phyloP scores from a whole-genome alignment of 2,113 vertebrate genomes.

The Gopherus flavomarginatus region DNA sequence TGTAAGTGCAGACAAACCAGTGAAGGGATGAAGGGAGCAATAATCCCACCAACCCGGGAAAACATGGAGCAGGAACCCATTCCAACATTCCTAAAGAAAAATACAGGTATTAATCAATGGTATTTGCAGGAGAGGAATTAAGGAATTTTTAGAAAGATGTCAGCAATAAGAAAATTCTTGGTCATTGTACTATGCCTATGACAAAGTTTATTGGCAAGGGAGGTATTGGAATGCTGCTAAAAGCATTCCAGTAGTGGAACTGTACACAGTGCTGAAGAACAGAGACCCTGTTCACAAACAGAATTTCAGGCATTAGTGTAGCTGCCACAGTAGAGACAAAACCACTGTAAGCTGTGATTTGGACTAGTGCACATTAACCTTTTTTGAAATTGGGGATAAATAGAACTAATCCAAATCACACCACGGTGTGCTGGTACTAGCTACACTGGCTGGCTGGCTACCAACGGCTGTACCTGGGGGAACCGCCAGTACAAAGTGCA shows the following conservation, averaged over 20 bases:
- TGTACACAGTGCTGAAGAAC: neutral
- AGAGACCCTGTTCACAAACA: neutral
- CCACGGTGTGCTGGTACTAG: neutral
- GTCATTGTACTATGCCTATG: neutral
- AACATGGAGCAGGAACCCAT: slow-evolving; percentile 87
- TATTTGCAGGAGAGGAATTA: neutral
- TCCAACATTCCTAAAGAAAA: slow-evolving; percentile 80
- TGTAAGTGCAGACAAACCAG: slow-evolving; percentile 78
- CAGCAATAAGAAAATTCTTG: neutral
- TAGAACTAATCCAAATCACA: neutral
- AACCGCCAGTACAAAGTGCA: neutral
- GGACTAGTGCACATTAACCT: neutral
- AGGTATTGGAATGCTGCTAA: neutral
- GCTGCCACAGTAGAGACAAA: neutral
- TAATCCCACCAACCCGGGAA: slow-evolving; percentile 84
- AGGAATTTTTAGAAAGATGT: neutral
- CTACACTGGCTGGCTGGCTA: neutral
- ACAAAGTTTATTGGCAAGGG: neutral
- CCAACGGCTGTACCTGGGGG: neutral
- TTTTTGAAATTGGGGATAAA: neutral
- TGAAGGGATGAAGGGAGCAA: slow-evolving; percentile 85
- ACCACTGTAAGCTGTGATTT: neutral
- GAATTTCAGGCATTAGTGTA: neutral
- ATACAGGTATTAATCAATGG: neutral
- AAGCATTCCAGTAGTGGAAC: neutral